A percentile compares a stretch with the other conserved stretches of the same genome.
Conservation (phyloP, 2,113 vertebrate genomes). For the Sardina pilchardus region DNA sequence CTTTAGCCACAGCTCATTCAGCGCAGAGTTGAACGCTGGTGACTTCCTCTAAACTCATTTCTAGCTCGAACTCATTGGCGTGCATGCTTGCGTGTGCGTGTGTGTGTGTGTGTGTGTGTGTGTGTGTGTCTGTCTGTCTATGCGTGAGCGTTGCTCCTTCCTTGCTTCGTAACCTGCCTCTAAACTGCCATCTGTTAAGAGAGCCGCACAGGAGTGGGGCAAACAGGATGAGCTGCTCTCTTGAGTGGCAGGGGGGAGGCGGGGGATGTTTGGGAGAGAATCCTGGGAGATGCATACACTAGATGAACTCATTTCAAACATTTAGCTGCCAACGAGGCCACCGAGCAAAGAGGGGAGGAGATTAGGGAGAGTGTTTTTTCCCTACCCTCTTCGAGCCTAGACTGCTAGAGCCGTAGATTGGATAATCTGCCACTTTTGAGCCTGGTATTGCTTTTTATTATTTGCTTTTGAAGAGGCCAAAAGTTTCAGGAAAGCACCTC, state of each 20-base stretch:
- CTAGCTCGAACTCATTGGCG: slow-evolving; percentile 7
- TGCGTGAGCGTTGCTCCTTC: no score
- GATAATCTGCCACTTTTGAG: not conserved
- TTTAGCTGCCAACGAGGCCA: slow-evolving; percentile 70
- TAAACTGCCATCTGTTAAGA: slow-evolving; percentile 72
- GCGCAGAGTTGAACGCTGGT: not conserved
- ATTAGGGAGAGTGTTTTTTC: slow-evolving; percentile 29
- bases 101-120: not conserved
- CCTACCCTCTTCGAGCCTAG: slow-evolving; percentile 17
- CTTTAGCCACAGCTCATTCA: not conserved
- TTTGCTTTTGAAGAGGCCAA: not conserved
- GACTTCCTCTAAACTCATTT: not conserved
- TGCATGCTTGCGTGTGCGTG: not conserved
- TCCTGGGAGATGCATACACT: slow-evolving; percentile 58
- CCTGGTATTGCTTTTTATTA: not conserved
- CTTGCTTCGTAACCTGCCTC: no score
- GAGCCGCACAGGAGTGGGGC: slow-evolving; percentile 65
- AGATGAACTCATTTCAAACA: slow-evolving; percentile 79
- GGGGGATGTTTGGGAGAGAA: slow-evolving; percentile 21
- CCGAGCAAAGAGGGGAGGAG: slow-evolving; percentile 62
- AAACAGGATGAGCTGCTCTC: slow-evolving; percentile 73
- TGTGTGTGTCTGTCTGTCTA: not conserved
- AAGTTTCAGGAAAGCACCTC: no score
- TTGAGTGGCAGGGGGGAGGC: slow-evolving; percentile 51
- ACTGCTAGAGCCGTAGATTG: not conserved